Evolutionary conservation across 1,140 invertebrate genomes (phyloP).

Genomic region (Sarcophaga peregrina): DNA sequence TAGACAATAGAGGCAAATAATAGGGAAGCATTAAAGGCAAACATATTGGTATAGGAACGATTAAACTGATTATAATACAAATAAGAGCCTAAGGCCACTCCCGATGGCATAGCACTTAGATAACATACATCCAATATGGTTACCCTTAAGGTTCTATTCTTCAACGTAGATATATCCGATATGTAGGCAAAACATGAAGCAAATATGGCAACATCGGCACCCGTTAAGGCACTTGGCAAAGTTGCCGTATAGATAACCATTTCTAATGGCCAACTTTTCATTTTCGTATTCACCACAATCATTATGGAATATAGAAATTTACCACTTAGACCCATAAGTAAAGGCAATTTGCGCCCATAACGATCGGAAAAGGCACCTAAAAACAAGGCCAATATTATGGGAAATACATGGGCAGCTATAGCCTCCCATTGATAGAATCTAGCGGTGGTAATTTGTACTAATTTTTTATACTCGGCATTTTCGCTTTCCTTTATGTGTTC

Average conservation of each 20-base stretch:
- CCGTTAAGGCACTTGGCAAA: slow-evolving; percentile 77
- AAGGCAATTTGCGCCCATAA: slow-evolving; percentile 71
- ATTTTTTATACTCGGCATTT: slow-evolving; percentile 70
- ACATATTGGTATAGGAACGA: slow-evolving; percentile 77
- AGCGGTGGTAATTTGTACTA: slow-evolving; percentile 77
- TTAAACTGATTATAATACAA: slow-evolving; percentile 71
- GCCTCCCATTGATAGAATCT: slow-evolving; percentile 80
- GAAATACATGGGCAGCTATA: slow-evolving; percentile 75
- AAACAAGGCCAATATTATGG: slow-evolving; percentile 79
- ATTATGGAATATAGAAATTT: slow-evolving; percentile 80
- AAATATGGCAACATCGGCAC: slow-evolving; percentile 81
- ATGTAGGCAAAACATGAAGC: slow-evolving; percentile 79
- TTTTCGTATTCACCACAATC: slow-evolving; percentile 69
- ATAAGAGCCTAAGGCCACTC: slow-evolving; percentile 75
- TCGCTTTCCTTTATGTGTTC: slow-evolving; percentile 68
- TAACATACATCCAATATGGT: slow-evolving; percentile 80
- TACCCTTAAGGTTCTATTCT: slow-evolving; percentile 76
- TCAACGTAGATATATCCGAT: slow-evolving; percentile 74
- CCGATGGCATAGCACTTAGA: slow-evolving; percentile 79
- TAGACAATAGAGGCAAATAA: slow-evolving; percentile 74
- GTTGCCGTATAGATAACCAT: slow-evolving; percentile 79
- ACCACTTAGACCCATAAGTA: slow-evolving; percentile 76
- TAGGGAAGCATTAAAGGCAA: slow-evolving; percentile 74
- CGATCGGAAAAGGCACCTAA: slow-evolving; percentile 81
- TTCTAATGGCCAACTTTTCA: slow-evolving; percentile 76